Conservation (phyloP, 2,797 vertebrate genomes). For the Esox masquinongy region DNA sequence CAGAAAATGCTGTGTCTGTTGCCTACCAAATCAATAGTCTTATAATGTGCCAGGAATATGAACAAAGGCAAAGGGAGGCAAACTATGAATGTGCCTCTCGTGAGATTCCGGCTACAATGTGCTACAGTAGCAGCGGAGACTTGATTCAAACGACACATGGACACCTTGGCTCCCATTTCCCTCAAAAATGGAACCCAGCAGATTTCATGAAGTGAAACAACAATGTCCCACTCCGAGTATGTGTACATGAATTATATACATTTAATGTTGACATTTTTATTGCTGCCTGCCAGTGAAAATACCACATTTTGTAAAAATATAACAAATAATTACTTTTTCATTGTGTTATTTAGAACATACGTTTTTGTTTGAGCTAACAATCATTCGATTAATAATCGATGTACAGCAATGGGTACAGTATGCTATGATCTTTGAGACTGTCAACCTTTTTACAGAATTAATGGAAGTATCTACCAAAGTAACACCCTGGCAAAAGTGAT, state of each 20-base stretch:
- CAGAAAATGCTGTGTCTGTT: conserved; percentile 1
- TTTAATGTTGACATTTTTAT: background rate
- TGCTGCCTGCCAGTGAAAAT: background rate
- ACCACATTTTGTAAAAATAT: too few species aligned
- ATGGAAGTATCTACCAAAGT: background rate
- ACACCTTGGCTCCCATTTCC: background rate
- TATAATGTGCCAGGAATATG: conserved; percentile 22
- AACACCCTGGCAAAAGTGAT: background rate
- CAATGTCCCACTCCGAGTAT: background rate
- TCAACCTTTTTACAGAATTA: background rate
- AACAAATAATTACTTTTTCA: background rate
- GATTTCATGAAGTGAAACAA: background rate
- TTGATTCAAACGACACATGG: background rate
- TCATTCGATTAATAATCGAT: too few species aligned
- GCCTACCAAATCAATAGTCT: conserved; percentile 27
- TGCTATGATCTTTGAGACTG: background rate
- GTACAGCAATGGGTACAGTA: too few species aligned
- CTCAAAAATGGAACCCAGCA: background rate
- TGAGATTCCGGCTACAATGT: background rate
- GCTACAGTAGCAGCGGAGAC: background rate
- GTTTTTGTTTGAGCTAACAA: too few species aligned
- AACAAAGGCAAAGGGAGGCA: conserved; percentile 24
- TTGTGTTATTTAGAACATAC: background rate
- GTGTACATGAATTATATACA: background rate
- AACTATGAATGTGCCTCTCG: conserved; percentile 8